Evolutionary conservation across 1,140 invertebrate genomes (phyloP).

Genomic region (Lasioglossum baleicum): DNA sequence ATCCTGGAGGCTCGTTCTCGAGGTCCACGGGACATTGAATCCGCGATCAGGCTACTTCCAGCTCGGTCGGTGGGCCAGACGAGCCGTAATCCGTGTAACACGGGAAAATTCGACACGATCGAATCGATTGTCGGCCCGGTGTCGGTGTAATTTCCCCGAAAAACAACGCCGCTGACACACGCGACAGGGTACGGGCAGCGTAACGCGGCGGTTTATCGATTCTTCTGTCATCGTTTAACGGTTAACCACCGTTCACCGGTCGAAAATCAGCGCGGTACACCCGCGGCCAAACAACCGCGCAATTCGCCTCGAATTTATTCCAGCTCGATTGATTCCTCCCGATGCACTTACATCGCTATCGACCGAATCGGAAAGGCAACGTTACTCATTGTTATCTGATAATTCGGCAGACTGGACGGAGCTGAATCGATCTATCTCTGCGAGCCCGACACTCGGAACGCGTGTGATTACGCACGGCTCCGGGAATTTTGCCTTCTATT

Average conservation of each 20-base stretch:
- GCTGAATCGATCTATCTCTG: slow-evolving; percentile 24
- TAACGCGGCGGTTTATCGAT: slow-evolving; percentile 13
- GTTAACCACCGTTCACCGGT: slow-evolving; percentile 28
- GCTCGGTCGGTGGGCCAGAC: too few relatives aligned
- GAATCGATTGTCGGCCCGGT: too few relatives aligned
- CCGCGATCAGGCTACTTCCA: too few relatives aligned
- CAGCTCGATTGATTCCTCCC: not conserved
- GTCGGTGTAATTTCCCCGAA: not conserved
- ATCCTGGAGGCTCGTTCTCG: too few relatives aligned
- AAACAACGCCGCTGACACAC: slow-evolving; percentile 5
- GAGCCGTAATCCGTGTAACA: too few relatives aligned
- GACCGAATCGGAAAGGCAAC: not conserved
- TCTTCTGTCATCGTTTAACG: slow-evolving; percentile 22
- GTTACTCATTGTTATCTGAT: slow-evolving; percentile 33
- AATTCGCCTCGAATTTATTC: slow-evolving; percentile 16
- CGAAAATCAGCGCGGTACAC: slow-evolving; percentile 10
- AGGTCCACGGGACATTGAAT: too few relatives aligned
- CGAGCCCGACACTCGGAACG: not conserved
- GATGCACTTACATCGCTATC: not conserved
- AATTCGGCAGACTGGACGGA: slow-evolving; percentile 30
- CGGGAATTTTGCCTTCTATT: not conserved
- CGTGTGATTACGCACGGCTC: not conserved
- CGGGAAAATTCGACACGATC: too few relatives aligned
- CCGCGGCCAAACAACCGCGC: not conserved
- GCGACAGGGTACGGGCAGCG: not conserved